Evolutionary conservation across 1,140 invertebrate genomes (phyloP).

Genomic region (Drosophila watanabei): DNA sequence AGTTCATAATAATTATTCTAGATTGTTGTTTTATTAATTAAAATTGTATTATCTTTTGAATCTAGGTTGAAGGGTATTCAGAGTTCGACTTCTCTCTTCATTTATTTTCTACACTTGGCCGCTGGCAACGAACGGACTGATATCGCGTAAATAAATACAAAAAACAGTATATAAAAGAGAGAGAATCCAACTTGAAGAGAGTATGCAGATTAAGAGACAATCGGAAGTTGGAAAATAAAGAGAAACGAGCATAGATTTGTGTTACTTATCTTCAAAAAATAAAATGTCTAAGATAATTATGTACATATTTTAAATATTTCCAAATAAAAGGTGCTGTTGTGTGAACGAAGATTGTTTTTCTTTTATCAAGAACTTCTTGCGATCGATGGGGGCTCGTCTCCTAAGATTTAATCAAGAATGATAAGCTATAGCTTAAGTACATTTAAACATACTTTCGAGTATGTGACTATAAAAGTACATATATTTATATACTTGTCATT

Average conservation of each 20-base stretch:
- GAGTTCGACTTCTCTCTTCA: background rate
- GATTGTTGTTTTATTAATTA: background rate
- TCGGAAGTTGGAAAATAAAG: background rate
- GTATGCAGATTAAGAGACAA: background rate
- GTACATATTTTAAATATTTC: background rate
- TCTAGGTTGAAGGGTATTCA: background rate
- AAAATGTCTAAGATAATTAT: background rate
- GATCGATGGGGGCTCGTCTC: slow-evolving; percentile 5
- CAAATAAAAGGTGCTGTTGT: background rate
- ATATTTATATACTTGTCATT: slow-evolving; percentile 6
- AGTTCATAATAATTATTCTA: background rate
- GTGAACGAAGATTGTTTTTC: background rate
- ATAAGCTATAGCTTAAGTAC: background rate
- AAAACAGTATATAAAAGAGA: slow-evolving; percentile 1
- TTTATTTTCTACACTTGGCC: background rate
- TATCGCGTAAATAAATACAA: background rate
- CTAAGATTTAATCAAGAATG: slow-evolving; percentile 6
- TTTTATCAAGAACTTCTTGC: background rate
- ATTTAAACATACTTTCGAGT: background rate
- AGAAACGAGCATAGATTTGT: background rate
- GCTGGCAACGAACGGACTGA: background rate
- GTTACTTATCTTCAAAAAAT: background rate
- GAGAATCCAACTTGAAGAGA: background rate
- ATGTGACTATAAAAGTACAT: background rate
- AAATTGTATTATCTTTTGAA: background rate